Evolutionary conservation across 2,888 invertebrate species (phyloP), one percentile per base, ranked within the genome.

Genomic region (Dolichomitus sp.): DNA sequence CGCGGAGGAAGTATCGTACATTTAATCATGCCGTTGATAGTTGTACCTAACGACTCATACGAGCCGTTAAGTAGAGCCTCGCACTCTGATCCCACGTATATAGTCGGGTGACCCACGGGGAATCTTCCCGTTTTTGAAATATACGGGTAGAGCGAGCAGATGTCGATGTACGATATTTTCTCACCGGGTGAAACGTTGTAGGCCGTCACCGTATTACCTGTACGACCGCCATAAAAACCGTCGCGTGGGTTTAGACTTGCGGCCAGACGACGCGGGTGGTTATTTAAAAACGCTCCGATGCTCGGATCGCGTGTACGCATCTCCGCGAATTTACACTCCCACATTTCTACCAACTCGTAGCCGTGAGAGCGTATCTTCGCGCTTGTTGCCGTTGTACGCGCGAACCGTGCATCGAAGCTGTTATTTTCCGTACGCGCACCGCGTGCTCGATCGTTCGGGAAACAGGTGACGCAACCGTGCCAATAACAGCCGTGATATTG

Each of bases 221-320:
- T 89, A 6, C 90, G 78, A 17, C 89, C 91, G 11, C 89, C 88
- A 69, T 80, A 89, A 76, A 90, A 89, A 0, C 84, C 84, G 69
- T 89, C 75, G 23, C 74, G 68, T 12, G 63, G 80, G 27, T 75
- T 68, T 2, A 75, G 9, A 33, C 33, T 2, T 4, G 33, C 33
- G 7, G 5, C 4, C 33, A 7, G 4, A 4, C 33, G 33, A 2
- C 33, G 33, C 33, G 5, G 7, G 33, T 57, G 50, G 7, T n/a
- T 23, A 11, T 33, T 17, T 12, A 78, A 17, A 23, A 17, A 69
- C 19, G 12, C 45, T 14, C n/a, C 4, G 3, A 63, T n/a, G 2
- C 12, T 2, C 3, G 52, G 17, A 19, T 61, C 23, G 11, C 50
- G 5, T 9, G 27, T 19, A 23, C 40, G 33, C 42, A 17, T 5